Evolutionary conservation across 2,888 invertebrate species (phyloP).

Genomic region (Lasioglossum figueresi): DNA sequence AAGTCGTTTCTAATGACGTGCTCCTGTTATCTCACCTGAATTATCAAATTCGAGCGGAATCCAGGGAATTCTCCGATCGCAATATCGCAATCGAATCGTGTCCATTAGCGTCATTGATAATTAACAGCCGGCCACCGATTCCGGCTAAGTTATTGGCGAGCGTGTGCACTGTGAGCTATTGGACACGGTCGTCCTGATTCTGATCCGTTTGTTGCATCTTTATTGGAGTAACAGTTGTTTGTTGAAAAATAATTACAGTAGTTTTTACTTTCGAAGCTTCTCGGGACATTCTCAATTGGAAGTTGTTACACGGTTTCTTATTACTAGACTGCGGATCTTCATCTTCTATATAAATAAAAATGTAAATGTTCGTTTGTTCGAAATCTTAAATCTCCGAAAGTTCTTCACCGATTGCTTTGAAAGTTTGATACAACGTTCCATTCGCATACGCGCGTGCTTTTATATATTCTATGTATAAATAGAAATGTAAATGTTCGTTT

Average conservation of each 20-base stretch:
- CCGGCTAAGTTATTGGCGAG: constrained; percentile 11
- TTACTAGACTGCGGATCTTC: too few species aligned
- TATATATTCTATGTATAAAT: too few species aligned
- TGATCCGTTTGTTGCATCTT: constrained; percentile 7
- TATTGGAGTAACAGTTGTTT: constrained; percentile 2
- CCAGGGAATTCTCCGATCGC: constrained; percentile 27
- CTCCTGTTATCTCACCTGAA: constrained; percentile 36
- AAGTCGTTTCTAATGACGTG: constrained; percentile 8
- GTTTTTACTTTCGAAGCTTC: background rate
- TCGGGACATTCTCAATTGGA: background rate
- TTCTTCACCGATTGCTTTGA: too few species aligned
- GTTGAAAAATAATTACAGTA: background rate
- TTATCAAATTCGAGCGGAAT: constrained; percentile 43
- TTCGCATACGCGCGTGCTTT: too few species aligned
- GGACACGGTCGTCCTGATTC: background rate
- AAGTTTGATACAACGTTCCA: too few species aligned
- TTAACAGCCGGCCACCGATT: constrained; percentile 42
- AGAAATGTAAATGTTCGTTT: too few species aligned
- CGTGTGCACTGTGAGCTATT: constrained; percentile 1
- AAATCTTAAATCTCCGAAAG: too few species aligned
- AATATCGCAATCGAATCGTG: constrained; percentile 47
- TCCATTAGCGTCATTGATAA: constrained; percentile 50
- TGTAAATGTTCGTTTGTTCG: too few species aligned
- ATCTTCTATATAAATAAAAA: too few species aligned
- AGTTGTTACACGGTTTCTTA: background rate